These are phyloP conservation scores for Euproctis similis DNA, from an alignment of 2,888 invertebrate species.

Conservation along the genomic window DNA sequence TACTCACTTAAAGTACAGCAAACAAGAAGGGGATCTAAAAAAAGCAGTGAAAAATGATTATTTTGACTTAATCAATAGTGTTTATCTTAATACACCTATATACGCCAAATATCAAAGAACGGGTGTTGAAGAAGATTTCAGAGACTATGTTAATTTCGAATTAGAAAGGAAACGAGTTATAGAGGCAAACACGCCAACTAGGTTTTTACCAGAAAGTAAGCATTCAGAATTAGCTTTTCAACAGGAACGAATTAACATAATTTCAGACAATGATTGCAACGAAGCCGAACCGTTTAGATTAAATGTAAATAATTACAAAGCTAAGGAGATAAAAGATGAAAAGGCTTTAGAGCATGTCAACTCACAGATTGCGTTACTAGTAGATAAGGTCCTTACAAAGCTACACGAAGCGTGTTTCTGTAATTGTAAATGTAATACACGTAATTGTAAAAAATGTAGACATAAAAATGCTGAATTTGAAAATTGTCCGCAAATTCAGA, in stretches of 20 bases:
- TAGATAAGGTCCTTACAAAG: not conserved
- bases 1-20: no score
- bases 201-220: no score
- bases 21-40: no score
- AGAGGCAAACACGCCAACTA: slow-evolving; percentile 1
- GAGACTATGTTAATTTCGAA: slow-evolving; percentile 2
- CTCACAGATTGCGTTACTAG: no score
- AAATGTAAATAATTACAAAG: no score
- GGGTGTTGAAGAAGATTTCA: not conserved
- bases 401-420: no score
- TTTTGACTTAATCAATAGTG: not conserved
- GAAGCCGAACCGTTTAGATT: no score
- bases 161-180: slow-evolving; percentile 3
- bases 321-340: not conserved
- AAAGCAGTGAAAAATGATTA: no score
- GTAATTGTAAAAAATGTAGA: not conserved
- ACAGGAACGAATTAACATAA: no score
- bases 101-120: not conserved
- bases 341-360: not conserved
- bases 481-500: not conserved
- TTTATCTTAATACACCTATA: slow-evolving; percentile 1
- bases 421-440: not conserved
- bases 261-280: no score
- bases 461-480: no score
- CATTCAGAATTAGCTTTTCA: no score